phyloP scores from a whole-genome alignment of 2,888 invertebrate genomes.

The Epirrhoe alternata region DNA sequence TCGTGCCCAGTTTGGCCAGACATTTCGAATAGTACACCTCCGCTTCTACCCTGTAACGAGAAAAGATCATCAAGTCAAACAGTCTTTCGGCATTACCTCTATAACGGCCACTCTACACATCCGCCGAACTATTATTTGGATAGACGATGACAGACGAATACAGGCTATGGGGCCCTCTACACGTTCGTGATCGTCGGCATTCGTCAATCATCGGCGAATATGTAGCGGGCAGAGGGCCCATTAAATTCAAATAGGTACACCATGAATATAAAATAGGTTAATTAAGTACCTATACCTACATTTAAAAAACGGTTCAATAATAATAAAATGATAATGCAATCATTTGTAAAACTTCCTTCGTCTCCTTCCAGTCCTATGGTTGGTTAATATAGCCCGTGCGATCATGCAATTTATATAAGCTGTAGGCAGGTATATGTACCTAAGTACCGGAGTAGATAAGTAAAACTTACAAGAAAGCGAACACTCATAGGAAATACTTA shows the following conservation, averaged over 20 bases:
- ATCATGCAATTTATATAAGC: too few species aligned
- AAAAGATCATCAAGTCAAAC: background rate
- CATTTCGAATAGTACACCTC: slow-evolving; percentile 96
- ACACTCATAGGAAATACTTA: slow-evolving; percentile 47
- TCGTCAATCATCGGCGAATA: too few species aligned
- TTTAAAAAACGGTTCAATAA: background rate
- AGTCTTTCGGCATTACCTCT: too few species aligned
- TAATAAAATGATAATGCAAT: background rate
- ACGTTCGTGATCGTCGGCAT: too few species aligned
- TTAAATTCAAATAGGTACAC: too few species aligned
- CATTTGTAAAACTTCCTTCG: background rate
- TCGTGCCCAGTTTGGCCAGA: slow-evolving; percentile 93
- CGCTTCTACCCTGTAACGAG: slow-evolving; percentile 91
- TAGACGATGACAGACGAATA: too few species aligned
- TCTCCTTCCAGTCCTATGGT: too few species aligned
- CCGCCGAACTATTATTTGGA: too few species aligned
- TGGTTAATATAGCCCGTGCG: too few species aligned
- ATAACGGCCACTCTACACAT: too few species aligned
- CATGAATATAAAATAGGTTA: background rate
- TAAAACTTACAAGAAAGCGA: slow-evolving; percentile 45
- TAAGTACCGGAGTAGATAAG: slow-evolving; percentile 3
- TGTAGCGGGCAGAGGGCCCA: too few species aligned
- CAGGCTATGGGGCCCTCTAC: too few species aligned
- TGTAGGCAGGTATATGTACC: background rate
- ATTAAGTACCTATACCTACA: background rate